phyloP scores from a whole-genome alignment of 1,140 invertebrate genomes.

The Cydia amplana region DNA sequence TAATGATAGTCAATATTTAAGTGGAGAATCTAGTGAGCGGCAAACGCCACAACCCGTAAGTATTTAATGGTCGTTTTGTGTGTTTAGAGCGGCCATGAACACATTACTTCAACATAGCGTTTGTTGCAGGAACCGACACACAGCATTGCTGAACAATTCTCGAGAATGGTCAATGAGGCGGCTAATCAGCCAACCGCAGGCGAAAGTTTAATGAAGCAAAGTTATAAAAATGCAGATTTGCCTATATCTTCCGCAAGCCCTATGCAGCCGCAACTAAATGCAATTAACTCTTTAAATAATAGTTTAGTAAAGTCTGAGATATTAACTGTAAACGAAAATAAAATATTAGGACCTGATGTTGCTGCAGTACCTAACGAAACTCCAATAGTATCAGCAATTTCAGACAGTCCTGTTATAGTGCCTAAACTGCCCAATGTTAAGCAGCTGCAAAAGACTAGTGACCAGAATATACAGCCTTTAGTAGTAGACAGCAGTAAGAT shows the following conservation, averaged over 20 bases:
- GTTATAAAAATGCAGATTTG: constrained; percentile 57
- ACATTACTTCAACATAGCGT: not conserved
- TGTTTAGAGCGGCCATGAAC: not conserved
- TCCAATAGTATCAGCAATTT: constrained; percentile 70
- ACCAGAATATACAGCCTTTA: constrained; percentile 52
- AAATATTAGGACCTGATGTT: constrained; percentile 60
- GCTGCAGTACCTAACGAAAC: constrained; percentile 60
- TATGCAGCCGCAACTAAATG: constrained; percentile 59
- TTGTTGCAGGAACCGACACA: constrained; percentile 49
- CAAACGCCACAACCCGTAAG: constrained; percentile 68
- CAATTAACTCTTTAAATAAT: constrained; percentile 67
- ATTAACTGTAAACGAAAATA: constrained; percentile 68
- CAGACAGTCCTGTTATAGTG: constrained; percentile 74
- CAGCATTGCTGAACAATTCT: constrained; percentile 66
- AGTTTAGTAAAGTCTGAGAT: constrained; percentile 72
- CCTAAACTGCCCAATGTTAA: constrained; percentile 71
- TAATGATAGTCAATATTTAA: constrained; percentile 60
- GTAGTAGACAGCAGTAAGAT: constrained; percentile 63
- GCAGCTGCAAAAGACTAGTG: constrained; percentile 64
- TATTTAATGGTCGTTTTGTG: constrained; percentile 27
- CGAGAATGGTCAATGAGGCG: constrained; percentile 65
- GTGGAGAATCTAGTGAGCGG: constrained; percentile 57
- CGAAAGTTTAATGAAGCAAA: constrained; percentile 60
- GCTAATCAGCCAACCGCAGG: constrained; percentile 58
- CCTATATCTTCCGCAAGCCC: constrained; percentile 48